Conservation (phyloP, 2,113 vertebrate species). For the Pachycephala philippinensis region DNA sequence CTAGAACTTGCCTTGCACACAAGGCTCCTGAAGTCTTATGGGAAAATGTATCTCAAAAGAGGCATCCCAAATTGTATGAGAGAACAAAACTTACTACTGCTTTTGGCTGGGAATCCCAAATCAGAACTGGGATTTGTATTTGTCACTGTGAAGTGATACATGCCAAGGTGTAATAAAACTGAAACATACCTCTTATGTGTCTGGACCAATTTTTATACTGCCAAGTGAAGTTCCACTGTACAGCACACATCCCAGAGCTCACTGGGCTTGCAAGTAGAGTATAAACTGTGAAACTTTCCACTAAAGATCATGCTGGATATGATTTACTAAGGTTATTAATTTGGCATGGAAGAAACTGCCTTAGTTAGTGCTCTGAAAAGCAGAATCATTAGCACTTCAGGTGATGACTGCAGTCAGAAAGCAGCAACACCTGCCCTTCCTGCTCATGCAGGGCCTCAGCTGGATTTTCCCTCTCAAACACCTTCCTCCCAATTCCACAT, state of each 20-base stretch:
- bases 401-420: neutral
- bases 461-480: neutral
- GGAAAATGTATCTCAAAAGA: neutral
- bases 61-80: neutral
- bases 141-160: neutral
- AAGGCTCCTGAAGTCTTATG: neutral
- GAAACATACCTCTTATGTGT: neutral
- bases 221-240: neutral
- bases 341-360: neutral
- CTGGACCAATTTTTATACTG: neutral
- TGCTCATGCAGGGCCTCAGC: neutral
- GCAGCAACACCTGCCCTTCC: neutral
- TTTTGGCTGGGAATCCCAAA: conserved; percentile 10
- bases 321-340: neutral
- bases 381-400: neutral
- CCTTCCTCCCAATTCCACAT: neutral
- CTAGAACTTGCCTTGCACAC: neutral
- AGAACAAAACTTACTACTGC: neutral
- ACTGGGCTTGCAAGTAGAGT: neutral
- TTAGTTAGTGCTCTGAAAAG: neutral
- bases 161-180: neutral
- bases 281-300: neutral
- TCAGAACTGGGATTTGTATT: neutral
- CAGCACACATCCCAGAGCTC: neutral
- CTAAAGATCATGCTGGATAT: neutral